These are phyloP conservation scores for Schlechtendalia chinensis DNA, from an alignment of 1,140 invertebrate species.

Conservation along the genomic window DNA sequence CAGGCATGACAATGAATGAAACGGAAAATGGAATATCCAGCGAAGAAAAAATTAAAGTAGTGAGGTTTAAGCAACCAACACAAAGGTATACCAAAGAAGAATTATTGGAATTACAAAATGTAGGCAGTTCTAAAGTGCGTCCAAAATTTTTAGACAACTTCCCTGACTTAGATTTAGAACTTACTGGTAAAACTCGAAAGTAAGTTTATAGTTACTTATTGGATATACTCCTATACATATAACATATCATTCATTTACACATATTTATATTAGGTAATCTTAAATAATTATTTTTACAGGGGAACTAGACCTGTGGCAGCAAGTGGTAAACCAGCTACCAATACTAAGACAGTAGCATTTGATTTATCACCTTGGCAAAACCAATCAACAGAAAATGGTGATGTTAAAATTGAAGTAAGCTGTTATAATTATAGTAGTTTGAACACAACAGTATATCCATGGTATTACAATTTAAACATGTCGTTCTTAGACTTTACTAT, in stretches of 20 bases:
- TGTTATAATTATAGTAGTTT: background rate
- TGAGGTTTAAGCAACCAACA: slow-evolving; percentile 31
- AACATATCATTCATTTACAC: too few species aligned
- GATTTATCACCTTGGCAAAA: slow-evolving; percentile 47
- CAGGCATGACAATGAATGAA: slow-evolving; percentile 35
- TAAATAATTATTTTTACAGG: background rate
- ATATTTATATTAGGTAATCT: background rate
- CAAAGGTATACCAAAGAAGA: slow-evolving; percentile 40
- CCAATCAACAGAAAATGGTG: slow-evolving; percentile 43
- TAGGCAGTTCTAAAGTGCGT: slow-evolving; percentile 38
- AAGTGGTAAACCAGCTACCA: slow-evolving; percentile 15
- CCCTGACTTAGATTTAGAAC: slow-evolving; percentile 40
- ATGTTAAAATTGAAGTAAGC: slow-evolving; percentile 24
- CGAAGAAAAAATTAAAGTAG: slow-evolving; percentile 44
- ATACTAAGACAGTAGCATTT: slow-evolving; percentile 37
- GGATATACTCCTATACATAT: too few species aligned
- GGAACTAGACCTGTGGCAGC: slow-evolving; percentile 17
- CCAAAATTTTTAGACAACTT: slow-evolving; percentile 47
- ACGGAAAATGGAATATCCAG: slow-evolving; percentile 16
- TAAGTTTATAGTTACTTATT: background rate
- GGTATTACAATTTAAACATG: too few species aligned
- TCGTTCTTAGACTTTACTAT: too few species aligned
- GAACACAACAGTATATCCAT: too few species aligned
- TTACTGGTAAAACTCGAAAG: slow-evolving; percentile 31
- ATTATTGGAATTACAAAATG: slow-evolving; percentile 42